Conservation (phyloP, 2,797 vertebrate genomes). For the Tolypeutes matacus region DNA sequence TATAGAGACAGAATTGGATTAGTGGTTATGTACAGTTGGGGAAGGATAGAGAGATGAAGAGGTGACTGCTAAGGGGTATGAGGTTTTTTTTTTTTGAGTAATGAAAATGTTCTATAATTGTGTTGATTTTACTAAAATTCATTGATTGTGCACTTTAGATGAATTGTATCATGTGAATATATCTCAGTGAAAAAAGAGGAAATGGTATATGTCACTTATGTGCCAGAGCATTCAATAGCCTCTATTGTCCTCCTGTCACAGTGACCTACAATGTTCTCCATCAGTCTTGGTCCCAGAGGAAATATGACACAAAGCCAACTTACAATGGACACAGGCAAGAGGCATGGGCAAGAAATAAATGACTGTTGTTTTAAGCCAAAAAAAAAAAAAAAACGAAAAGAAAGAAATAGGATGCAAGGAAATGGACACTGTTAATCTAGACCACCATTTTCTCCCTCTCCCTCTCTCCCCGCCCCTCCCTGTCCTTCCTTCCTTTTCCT, state of each 20-base stretch:
- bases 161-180: no score
- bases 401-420: not conserved
- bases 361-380: not conserved
- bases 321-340: not conserved
- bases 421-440: not conserved
- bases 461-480: not conserved
- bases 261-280: not conserved
- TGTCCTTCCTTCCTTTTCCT: not conserved
- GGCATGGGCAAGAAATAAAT: not conserved
- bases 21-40: no score
- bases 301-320: not conserved
- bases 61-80: no score
- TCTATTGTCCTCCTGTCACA: not conserved
- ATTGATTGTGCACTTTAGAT: no score
- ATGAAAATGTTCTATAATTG: no score
- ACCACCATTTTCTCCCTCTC: not conserved
- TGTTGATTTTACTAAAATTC: no score
- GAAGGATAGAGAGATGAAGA: no score
- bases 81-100: no score
- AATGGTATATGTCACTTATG: not conserved
- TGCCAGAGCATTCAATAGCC: not conserved
- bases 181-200: not conserved
- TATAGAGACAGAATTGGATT: no score
- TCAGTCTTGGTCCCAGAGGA: constrained; percentile 5
- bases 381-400: no score